Evolutionary conservation across 1,140 invertebrate species (phyloP).

Genomic region (Aphelenchoides besseyi): DNA sequence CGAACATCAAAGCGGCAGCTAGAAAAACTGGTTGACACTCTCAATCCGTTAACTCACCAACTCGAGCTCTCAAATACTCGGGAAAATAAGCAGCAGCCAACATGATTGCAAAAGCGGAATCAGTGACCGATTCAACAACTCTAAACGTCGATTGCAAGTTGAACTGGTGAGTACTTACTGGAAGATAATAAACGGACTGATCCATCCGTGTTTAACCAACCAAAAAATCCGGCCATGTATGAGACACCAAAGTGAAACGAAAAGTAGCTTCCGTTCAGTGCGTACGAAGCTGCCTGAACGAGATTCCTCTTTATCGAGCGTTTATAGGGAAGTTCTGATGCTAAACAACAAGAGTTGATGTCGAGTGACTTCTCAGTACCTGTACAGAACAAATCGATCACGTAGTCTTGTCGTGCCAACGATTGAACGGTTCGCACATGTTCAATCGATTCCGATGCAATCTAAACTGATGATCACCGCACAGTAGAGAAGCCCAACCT

Average conservation of each 20-base stretch:
- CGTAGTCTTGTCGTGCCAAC: neutral
- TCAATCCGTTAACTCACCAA: too few relatives aligned
- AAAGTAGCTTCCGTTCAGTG: conserved; percentile 12
- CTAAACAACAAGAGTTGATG: conserved; percentile 21
- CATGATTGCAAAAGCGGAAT: conserved; percentile 39
- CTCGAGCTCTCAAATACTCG: too few relatives aligned
- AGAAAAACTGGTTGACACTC: conserved; percentile 64
- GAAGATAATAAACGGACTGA: neutral
- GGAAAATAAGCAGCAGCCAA: conserved; percentile 58
- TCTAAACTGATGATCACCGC: too few relatives aligned
- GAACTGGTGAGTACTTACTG: neutral
- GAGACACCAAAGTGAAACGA: conserved; percentile 20
- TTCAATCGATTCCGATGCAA: conserved; percentile 47
- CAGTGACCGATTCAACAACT: conserved; percentile 55
- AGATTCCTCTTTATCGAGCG: conserved; percentile 39
- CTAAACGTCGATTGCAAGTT: conserved; percentile 12
- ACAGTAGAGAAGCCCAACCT: neutral
- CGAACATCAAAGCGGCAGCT: conserved; percentile 57
- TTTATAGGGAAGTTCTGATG: conserved; percentile 34
- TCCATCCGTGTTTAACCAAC: neutral
- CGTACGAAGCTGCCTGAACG: conserved; percentile 18
- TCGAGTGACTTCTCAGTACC: conserved; percentile 32
- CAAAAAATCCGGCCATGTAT: conserved; percentile 39
- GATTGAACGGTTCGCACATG: conserved; percentile 46
- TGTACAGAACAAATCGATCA: conserved; percentile 16